phyloP scores from a whole-genome alignment of 2,888 invertebrate species.

The Scrobipalpa costella region DNA sequence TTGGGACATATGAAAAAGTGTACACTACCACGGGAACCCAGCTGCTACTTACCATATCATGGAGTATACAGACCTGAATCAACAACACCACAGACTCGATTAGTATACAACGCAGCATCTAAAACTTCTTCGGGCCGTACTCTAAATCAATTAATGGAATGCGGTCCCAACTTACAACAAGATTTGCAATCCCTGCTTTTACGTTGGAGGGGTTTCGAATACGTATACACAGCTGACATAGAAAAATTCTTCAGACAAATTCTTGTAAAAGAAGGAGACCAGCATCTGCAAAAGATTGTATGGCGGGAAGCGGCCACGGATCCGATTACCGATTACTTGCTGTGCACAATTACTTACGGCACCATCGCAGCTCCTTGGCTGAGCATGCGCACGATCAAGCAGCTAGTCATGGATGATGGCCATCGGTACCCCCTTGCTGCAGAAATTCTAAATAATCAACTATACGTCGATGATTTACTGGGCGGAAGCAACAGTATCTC shows the following conservation, averaged over 20 bases:
- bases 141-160: neutral
- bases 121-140: neutral
- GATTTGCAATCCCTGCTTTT: too few relatives aligned
- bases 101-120: neutral
- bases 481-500: too few relatives aligned
- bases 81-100: neutral
- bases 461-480: constrained; percentile 11
- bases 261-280: too few relatives aligned
- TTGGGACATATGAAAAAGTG: too few relatives aligned
- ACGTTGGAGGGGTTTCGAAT: too few relatives aligned
- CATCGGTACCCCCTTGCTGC: neutral
- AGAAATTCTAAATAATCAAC: neutral
- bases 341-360: neutral
- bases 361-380: too few relatives aligned
- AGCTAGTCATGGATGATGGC: neutral
- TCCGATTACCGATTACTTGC: neutral
- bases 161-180: neutral
- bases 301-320: neutral
- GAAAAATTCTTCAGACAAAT: too few relatives aligned
- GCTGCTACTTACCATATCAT: too few relatives aligned
- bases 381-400: too few relatives aligned
- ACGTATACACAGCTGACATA: too few relatives aligned
- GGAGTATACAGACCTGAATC: constrained; percentile 4
- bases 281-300: neutral
- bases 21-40: too few relatives aligned